These are phyloP conservation scores for Neotoxoptera formosana DNA, from an alignment of 1,140 invertebrate genomes.

Conservation along the genomic window DNA sequence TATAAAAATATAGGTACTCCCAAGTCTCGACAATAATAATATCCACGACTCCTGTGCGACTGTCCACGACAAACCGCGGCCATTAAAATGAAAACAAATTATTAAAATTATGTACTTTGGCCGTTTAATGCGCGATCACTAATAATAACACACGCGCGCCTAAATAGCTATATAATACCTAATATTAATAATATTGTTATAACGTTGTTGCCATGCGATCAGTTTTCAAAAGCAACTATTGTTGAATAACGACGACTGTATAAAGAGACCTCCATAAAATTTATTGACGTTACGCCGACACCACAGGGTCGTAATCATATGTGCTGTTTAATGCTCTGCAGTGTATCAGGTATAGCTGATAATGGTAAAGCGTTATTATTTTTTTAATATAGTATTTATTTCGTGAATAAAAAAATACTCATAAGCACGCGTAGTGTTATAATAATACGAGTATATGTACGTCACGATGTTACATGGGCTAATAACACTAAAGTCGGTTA, in stretches of 20 bases:
- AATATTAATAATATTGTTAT: neutral
- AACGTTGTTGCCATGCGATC: neutral
- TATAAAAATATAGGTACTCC: neutral
- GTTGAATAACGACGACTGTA: neutral
- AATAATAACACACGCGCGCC: neutral
- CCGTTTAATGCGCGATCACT: neutral
- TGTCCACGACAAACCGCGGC: neutral
- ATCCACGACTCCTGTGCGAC: neutral
- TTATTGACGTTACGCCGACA: neutral
- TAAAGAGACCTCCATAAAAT: neutral
- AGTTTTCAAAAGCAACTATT: neutral
- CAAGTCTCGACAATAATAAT: neutral
- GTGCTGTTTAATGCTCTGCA: neutral
- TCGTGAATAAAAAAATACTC: neutral
- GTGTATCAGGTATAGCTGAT: neutral
- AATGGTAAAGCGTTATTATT: neutral
- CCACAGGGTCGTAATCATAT: neutral
- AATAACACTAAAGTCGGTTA: neutral
- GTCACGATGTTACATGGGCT: neutral
- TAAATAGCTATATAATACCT: too few relatives aligned
- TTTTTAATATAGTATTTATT: neutral
- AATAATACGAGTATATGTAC: neutral
- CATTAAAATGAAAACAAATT: neutral
- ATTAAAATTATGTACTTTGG: too few relatives aligned
- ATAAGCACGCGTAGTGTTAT: neutral